These are phyloP conservation scores for Drosophila tanythrix DNA, from an alignment of 2,888 invertebrate genomes.

Conservation along the genomic window DNA sequence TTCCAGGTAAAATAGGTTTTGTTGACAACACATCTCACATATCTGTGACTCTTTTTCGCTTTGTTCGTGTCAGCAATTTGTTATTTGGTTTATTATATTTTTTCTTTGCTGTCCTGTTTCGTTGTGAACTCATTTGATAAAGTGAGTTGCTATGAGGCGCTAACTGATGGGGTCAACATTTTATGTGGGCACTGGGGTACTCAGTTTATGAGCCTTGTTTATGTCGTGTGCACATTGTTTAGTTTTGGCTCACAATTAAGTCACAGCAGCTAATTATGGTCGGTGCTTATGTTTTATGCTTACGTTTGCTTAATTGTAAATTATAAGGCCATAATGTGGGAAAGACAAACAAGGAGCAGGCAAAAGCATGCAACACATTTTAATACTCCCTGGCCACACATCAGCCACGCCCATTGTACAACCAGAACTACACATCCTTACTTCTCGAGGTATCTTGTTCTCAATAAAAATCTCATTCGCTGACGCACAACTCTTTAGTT, in stretches of 20 bases:
- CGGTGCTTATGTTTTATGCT: conserved; percentile 65
- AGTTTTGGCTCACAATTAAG: conserved; percentile 62
- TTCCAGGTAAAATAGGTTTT: conserved; percentile 38
- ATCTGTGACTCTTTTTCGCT: neutral
- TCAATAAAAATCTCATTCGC: conserved; percentile 79
- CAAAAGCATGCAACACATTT: conserved; percentile 52
- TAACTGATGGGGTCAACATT: conserved; percentile 57
- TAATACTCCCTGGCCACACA: conserved; percentile 68
- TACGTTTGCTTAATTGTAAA: conserved; percentile 77
- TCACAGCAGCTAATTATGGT: conserved; percentile 63
- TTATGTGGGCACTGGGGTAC: neutral
- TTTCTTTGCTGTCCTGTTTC: conserved; percentile 8
- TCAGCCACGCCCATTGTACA: conserved; percentile 36
- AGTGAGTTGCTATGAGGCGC: conserved; percentile 17
- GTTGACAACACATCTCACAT: conserved; percentile 9
- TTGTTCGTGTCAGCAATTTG: conserved; percentile 15
- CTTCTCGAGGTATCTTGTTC: conserved; percentile 46
- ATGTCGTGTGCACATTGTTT: conserved; percentile 41
- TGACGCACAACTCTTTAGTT: conserved; percentile 81
- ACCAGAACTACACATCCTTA: neutral
- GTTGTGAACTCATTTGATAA: conserved; percentile 44
- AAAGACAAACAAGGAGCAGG: conserved; percentile 16
- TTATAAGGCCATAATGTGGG: conserved; percentile 72
- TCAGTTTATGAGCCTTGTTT: conserved; percentile 28
- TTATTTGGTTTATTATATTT: conserved; percentile 6